Conservation (phyloP, 2,888 invertebrate genomes). For the Atrina japonica region DNA sequence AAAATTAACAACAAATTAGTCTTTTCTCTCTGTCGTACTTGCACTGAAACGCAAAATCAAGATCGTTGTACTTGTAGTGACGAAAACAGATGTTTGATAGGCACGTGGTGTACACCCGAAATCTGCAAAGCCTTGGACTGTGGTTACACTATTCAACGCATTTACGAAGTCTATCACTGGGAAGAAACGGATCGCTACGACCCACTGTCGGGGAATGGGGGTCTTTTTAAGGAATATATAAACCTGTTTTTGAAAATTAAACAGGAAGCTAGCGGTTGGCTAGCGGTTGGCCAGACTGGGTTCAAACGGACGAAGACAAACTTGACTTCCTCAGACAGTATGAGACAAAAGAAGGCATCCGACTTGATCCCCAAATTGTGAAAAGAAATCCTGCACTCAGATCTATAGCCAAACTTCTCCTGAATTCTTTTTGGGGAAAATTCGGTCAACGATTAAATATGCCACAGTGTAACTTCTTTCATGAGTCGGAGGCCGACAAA, state of each 20-base stretch:
- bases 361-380: background rate
- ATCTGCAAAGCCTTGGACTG: constrained; percentile 66
- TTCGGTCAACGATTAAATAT: too few species aligned
- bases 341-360: constrained; percentile 14
- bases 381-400: constrained; percentile 11
- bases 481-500: constrained; percentile 36
- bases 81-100: constrained; percentile 4
- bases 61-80: background rate
- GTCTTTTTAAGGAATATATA: too few species aligned
- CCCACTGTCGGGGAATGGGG: constrained; percentile 33
- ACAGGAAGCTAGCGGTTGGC: constrained; percentile 36
- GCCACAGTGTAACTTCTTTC: constrained; percentile 26
- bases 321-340: background rate
- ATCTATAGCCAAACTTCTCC: constrained; percentile 3
- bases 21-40: too few species aligned
- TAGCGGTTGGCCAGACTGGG: constrained; percentile 43
- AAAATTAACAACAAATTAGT: constrained; percentile 5
- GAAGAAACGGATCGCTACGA: constrained; percentile 51
- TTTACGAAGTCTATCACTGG: too few species aligned
- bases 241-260: constrained; percentile 52
- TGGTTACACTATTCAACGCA: constrained; percentile 74
- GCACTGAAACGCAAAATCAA: background rate
- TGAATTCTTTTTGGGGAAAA: constrained; percentile 13
- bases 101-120: too few species aligned
- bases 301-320: background rate